These are phyloP conservation scores for Cepphus grylle DNA, from an alignment of 2,113 vertebrate genomes.

Conservation along the genomic window DNA sequence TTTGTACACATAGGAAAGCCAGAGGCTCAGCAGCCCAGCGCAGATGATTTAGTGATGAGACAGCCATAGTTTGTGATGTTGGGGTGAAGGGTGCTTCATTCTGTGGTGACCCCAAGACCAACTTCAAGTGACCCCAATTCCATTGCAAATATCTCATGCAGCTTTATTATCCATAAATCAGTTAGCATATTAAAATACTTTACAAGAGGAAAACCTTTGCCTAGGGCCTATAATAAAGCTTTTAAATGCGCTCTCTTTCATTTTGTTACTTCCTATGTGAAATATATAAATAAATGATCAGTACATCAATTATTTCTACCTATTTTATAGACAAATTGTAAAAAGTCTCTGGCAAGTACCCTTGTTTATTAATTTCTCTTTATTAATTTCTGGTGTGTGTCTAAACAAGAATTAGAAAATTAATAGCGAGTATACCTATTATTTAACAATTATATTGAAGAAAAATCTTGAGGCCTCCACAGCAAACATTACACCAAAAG, in stretches of 20 bases:
- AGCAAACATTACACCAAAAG: background rate
- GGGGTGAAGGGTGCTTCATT: background rate
- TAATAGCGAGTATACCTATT: background rate
- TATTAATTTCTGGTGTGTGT: background rate
- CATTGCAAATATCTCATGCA: background rate
- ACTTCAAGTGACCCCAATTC: background rate
- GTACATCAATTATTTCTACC: background rate
- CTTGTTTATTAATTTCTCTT: background rate
- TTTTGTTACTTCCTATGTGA: background rate
- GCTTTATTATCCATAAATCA: background rate
- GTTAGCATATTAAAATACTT: background rate
- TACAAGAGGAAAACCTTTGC: background rate
- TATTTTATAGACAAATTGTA: background rate
- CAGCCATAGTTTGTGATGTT: background rate
- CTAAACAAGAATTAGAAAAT: background rate
- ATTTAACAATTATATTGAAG: background rate
- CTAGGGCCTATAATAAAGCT: background rate
- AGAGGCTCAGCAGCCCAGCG: background rate
- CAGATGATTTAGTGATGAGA: background rate
- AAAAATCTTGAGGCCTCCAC: background rate
- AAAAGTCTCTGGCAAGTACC: background rate
- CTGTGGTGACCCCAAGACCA: background rate
- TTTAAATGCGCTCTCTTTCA: background rate
- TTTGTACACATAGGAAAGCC: background rate
- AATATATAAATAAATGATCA: slow-evolving; percentile 2